Percentiles rank a stretch among this genome's conserved stretches.
These are phyloP conservation scores for Leptopilina myrica DNA, from an alignment of 2,888 invertebrate genomes.

Conservation along the genomic window DNA sequence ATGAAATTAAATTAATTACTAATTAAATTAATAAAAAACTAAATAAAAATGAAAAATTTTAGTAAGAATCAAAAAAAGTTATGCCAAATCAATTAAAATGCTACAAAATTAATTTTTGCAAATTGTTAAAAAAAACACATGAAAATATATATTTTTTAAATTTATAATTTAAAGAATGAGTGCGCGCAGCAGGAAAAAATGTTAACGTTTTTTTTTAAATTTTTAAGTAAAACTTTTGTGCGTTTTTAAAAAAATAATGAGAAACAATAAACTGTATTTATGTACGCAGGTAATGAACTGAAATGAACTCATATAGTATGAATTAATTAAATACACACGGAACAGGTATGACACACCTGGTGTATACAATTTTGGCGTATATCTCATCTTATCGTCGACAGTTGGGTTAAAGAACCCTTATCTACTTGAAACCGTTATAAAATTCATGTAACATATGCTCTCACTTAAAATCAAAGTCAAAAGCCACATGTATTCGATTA, in stretches of 20 bases:
- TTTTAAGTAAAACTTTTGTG: neutral
- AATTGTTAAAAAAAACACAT: neutral
- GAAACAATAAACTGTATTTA: neutral
- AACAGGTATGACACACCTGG: conserved; percentile 19
- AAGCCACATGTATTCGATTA: neutral
- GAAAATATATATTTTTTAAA: neutral
- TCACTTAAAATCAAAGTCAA: neutral
- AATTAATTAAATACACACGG: conserved; percentile 28
- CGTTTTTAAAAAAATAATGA: neutral
- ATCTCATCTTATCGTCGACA: conserved; percentile 26
- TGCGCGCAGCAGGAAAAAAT: neutral
- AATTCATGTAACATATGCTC: conserved; percentile 27
- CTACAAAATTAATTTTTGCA: no score
- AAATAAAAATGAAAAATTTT: no score
- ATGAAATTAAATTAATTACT: no score
- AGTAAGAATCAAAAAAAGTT: no score
- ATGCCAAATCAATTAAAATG: no score
- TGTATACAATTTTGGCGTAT: conserved; percentile 27
- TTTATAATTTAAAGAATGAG: neutral
- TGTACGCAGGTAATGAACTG: neutral
- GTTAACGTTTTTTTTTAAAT: neutral
- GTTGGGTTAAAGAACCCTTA: conserved; percentile 38
- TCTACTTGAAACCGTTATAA: conserved; percentile 34
- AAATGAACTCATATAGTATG: conserved; percentile 20
- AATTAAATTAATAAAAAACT: no score